phyloP scores from a whole-genome alignment of 2,888 invertebrate species.

The Chrysomela aeneicollis region DNA sequence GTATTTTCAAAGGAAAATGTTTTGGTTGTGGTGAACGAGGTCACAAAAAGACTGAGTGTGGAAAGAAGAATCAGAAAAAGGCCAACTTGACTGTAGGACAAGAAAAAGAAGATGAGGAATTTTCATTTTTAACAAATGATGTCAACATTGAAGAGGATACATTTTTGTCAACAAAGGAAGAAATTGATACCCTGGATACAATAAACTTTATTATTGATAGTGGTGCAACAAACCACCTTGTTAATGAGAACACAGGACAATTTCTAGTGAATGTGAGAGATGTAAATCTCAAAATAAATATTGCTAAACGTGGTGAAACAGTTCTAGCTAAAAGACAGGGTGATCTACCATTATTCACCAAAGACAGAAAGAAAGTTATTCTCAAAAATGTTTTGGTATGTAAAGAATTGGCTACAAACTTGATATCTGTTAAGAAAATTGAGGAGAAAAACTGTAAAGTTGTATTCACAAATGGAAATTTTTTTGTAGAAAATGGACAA shows the following conservation, averaged over 20 bases:
- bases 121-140: slow-evolving; percentile 15
- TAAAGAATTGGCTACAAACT: slow-evolving; percentile 18
- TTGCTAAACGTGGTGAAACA: slow-evolving; percentile 40
- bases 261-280: slow-evolving; percentile 31
- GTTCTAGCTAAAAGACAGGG: slow-evolving; percentile 38
- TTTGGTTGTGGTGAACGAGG: slow-evolving; percentile 33
- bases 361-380: slow-evolving; percentile 18
- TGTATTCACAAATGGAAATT: slow-evolving; percentile 12
- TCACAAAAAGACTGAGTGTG: slow-evolving; percentile 29
- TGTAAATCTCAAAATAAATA: slow-evolving; percentile 36
- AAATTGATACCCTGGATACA: slow-evolving; percentile 8
- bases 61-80: slow-evolving; percentile 16
- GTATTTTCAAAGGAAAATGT: no score
- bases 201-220: slow-evolving; percentile 42
- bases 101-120: not conserved
- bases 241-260: slow-evolving; percentile 23
- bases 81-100: slow-evolving; percentile 13
- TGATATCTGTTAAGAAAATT: no score
- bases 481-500: slow-evolving; percentile 11
- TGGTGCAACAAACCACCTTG: no score
- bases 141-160: slow-evolving; percentile 21
- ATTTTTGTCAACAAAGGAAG: slow-evolving; percentile 19
- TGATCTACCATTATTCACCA: slow-evolving; percentile 33
- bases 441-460: slow-evolving; percentile 16
- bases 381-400: slow-evolving; percentile 18